A percentile compares a stretch with the other conserved stretches of the same genome.
These are phyloP conservation scores for Aphidoletes aphidimyza DNA, from an alignment of 2,888 invertebrate genomes.

Conservation along the genomic window DNA sequence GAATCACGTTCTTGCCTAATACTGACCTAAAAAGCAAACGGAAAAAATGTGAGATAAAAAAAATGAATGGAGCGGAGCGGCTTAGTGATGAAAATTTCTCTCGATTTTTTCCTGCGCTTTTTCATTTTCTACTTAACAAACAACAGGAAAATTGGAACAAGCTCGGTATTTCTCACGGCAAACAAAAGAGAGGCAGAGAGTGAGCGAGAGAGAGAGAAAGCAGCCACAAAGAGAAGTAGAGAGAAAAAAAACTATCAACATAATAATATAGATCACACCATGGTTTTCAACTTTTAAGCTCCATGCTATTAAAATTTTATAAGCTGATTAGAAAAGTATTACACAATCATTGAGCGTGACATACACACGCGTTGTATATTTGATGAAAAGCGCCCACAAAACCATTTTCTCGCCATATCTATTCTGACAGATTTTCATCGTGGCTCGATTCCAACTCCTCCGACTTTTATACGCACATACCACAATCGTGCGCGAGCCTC, in stretches of 20 bases:
- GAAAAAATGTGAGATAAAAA: neutral
- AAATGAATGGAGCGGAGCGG: constrained; percentile 3
- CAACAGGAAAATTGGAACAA: constrained; percentile 37
- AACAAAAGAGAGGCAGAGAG: neutral
- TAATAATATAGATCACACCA: constrained; percentile 37
- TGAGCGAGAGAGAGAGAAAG: neutral
- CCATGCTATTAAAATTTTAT: constrained; percentile 46
- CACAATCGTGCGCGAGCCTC: neutral
- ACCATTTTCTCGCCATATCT: constrained; percentile 45
- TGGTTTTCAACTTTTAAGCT: constrained; percentile 49
- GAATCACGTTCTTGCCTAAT: constrained; percentile 47
- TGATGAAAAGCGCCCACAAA: constrained; percentile 41
- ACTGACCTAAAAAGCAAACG: constrained; percentile 21
- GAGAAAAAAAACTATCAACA: constrained; percentile 28
- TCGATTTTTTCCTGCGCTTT: neutral
- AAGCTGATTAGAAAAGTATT: constrained; percentile 51
- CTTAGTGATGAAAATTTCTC: constrained; percentile 22
- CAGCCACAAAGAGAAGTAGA: neutral
- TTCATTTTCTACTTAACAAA: constrained; percentile 35
- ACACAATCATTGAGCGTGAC: constrained; percentile 51
- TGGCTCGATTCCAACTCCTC: neutral
- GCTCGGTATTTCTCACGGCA: neutral
- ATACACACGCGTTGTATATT: constrained; percentile 35
- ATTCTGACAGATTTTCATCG: neutral
- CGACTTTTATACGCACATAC: neutral